Evolutionary conservation across 2,888 invertebrate genomes (phyloP).

Genomic region (Eristalinus aeneus): DNA sequence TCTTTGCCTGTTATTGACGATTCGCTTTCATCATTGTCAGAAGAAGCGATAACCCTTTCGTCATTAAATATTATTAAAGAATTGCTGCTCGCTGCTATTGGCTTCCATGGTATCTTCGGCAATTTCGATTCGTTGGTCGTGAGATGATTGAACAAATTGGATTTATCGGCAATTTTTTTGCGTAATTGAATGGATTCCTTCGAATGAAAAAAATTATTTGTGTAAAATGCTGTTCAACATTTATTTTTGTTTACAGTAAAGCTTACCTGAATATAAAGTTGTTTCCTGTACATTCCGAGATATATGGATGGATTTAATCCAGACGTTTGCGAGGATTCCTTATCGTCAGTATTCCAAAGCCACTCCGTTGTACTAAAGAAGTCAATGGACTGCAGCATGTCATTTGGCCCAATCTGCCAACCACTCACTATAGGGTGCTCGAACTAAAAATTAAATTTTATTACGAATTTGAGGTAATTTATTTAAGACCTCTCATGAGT

Average conservation of each 20-base stretch:
- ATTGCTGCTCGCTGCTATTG: slow-evolving; percentile 84
- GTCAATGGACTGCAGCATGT: slow-evolving; percentile 86
- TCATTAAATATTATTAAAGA: slow-evolving; percentile 75
- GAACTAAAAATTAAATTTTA: slow-evolving; percentile 84
- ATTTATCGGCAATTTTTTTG: slow-evolving; percentile 77
- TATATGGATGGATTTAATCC: slow-evolving; percentile 86
- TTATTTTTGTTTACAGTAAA: background rate
- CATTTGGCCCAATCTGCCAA: slow-evolving; percentile 88
- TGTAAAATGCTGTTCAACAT: too few species aligned
- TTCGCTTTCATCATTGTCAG: slow-evolving; percentile 39
- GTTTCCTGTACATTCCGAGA: slow-evolving; percentile 90
- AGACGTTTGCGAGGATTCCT: slow-evolving; percentile 77
- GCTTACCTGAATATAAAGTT: slow-evolving; percentile 82
- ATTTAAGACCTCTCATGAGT: background rate
- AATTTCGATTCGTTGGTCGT: slow-evolving; percentile 77
- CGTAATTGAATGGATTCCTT: slow-evolving; percentile 77
- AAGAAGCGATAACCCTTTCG: slow-evolving; percentile 57
- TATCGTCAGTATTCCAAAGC: slow-evolving; percentile 80
- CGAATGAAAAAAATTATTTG: background rate
- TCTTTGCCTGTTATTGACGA: slow-evolving; percentile 71
- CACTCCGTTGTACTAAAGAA: slow-evolving; percentile 85
- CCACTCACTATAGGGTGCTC: slow-evolving; percentile 92
- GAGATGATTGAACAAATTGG: slow-evolving; percentile 76
- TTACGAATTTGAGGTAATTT: too few species aligned
- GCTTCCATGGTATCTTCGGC: slow-evolving; percentile 87